Base-by-base conservation (phyloP, 1,140 invertebrate genomes). In the Drosophila nigromelanica region DNA sequence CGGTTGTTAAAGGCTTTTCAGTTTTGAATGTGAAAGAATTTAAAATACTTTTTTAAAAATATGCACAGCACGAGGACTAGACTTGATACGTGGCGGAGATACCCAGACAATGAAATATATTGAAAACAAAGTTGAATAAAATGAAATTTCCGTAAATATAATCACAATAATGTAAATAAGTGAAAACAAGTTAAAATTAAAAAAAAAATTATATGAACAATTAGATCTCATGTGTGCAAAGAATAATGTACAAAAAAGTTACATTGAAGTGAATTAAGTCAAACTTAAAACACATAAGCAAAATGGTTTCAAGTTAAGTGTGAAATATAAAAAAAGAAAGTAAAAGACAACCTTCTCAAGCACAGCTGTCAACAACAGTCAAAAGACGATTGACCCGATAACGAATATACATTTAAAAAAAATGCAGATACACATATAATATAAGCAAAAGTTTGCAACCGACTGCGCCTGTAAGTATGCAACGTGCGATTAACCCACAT, bases 391-490 rank as follows among this genome's bases (percentile, higher is more conserved):
- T 62, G 59, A 39, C 50, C 54, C 39, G 18, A 47, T 40, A 62
- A 64, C 33, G 37, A 47, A 27, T 14, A 27, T 55, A 47, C 39
- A 54, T 52, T 33, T 4, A 15, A 58, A 18, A 50, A 56, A 48
- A 8, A 8, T n/a, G 2, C 8, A 21, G 11, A 58, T 10, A 10
- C 1, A 8, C 15, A 54, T 37, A 74, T 63, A 75, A 54, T 30
- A 74, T 63, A 75, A 71, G 71, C 75, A 76, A 56, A 51, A 59
- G 56, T 73, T 58, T 83, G 60, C 64, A 59, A 37, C 24, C 42
- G 50, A 66, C 39, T 80, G 40, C 59, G 35, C 74, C 66, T 37
- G 82, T 87, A 87, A 81, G 82, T 85, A 87, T 72, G 66, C 70
- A 78, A 77, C 45, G 50, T 51, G 52, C 58, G 81, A 74, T 80